Conservation (phyloP, 2,113 vertebrate genomes). For the Ceratotherium simum region DNA sequence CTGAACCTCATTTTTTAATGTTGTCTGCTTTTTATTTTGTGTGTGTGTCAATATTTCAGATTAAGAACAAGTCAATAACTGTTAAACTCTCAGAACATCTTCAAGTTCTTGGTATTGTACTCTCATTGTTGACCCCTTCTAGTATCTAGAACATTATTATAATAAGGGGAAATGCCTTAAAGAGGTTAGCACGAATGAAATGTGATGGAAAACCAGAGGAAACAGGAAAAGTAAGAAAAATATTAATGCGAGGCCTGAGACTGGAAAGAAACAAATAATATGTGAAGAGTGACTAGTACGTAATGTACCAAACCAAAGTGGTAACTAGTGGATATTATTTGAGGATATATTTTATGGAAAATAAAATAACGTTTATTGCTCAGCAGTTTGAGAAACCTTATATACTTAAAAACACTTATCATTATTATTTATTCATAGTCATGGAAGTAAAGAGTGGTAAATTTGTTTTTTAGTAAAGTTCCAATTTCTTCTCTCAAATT, state of each 20-base stretch:
- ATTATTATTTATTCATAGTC: not conserved
- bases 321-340: not conserved
- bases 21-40: not conserved
- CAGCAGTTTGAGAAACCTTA: not conserved
- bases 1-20: not conserved
- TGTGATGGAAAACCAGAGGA: not conserved
- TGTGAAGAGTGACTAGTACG: not conserved
- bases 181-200: not conserved
- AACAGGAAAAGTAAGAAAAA: not conserved
- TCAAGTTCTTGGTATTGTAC: not conserved
- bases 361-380: not conserved
- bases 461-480: slow-evolving; percentile 37
- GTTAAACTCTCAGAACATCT: not conserved
- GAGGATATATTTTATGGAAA: not conserved
- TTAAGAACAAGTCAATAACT: not conserved
- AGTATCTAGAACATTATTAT: not conserved
- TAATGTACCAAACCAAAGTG: not conserved
- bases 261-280: not conserved
- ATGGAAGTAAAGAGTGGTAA: not conserved
- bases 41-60: not conserved
- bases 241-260: not conserved
- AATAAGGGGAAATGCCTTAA: not conserved
- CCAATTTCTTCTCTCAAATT: not conserved
- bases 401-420: not conserved
- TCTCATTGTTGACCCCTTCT: not conserved